Base-by-base conservation (phyloP, 2,888 invertebrate species). In the Dolomedes plantarius region DNA sequence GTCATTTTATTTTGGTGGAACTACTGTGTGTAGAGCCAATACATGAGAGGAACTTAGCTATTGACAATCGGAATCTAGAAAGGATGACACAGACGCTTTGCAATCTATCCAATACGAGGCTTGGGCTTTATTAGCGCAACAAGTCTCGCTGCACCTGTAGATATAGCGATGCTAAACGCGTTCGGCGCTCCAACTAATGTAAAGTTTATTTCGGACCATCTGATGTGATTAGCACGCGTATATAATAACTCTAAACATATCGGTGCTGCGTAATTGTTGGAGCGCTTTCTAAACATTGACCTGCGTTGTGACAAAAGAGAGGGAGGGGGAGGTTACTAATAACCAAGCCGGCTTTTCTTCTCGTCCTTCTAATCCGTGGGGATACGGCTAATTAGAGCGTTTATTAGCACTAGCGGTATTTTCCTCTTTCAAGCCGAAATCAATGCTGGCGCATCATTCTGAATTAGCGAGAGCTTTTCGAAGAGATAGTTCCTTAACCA, bases 121-220 rank as follows among this genome's bases (percentile, higher is more conserved):
- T 27, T 31, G 27, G 23, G 36, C 74, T 32, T 74, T 74, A 81
- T 81, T 81, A 81, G 62, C 67, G 82, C 82, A 82, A 82, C 82
- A 82, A 82, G 82, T 82, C 75, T 19, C 36, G 27, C 50, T 74
- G 71, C 75, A 82, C 82, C 82, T 82, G 82, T 82, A 56, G 56
- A 56, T 56, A 56, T 23, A 56, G 75, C 72, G 41, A 31, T 29
- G 41, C 69, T 75, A 56, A 71, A 28, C 39, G 28, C 41, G 23
- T 31, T 39, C 36, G 39, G 16, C 29, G 36, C 46, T 46, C 13
- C 64, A 62, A 68, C 81, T 81, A 81, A 75, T 81, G 81, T 69
- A 81, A 82, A 71, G 82, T 82, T 82, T 82, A 82, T 82, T 82
- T 76, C 82, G 65, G 82, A 74, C 82, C 82, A 75, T 69, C 82